These are phyloP conservation scores for Erpetoichthys calabaricus DNA, from an alignment of 2,797 vertebrate species.

Conservation along the genomic window DNA sequence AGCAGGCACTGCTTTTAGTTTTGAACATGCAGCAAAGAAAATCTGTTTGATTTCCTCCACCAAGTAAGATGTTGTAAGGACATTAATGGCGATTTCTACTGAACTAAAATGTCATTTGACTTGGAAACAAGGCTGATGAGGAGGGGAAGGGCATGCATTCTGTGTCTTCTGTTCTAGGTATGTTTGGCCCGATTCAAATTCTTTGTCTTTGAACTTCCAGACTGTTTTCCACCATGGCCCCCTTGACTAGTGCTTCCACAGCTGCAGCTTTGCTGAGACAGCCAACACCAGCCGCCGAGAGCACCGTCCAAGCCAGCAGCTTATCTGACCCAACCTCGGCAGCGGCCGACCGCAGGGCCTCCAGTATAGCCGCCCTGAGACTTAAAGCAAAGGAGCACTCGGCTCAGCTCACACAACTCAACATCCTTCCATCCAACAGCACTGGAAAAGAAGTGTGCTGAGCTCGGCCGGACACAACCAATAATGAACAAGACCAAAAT, in stretches of 20 bases:
- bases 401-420: slow-evolving; percentile 92
- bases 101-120: no score
- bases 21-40: no score
- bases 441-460: slow-evolving; percentile 97
- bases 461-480: slow-evolving; percentile 30
- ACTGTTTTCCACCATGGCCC: slow-evolving; percentile 92
- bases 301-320: slow-evolving; percentile 60
- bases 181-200: no score
- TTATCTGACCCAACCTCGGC: slow-evolving; percentile 69
- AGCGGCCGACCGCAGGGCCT: slow-evolving; percentile 84
- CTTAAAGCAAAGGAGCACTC: slow-evolving; percentile 97
- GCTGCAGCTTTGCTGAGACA: slow-evolving; percentile 81
- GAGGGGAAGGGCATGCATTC: no score
- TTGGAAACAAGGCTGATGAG: no score
- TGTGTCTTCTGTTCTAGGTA: no score
- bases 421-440: slow-evolving; percentile 76
- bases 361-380: slow-evolving; percentile 88
- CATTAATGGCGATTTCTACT: no score
- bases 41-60: no score
- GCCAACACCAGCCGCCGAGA: slow-evolving; percentile 69
- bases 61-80: no score
- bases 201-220: slow-evolving; percentile 35
- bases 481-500: slow-evolving; percentile 57
- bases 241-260: slow-evolving; percentile 84
- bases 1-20: no score